Evolutionary conservation across 2,797 vertebrate genomes (phyloP).

Genomic region (Erpetoichthys calabaricus): DNA sequence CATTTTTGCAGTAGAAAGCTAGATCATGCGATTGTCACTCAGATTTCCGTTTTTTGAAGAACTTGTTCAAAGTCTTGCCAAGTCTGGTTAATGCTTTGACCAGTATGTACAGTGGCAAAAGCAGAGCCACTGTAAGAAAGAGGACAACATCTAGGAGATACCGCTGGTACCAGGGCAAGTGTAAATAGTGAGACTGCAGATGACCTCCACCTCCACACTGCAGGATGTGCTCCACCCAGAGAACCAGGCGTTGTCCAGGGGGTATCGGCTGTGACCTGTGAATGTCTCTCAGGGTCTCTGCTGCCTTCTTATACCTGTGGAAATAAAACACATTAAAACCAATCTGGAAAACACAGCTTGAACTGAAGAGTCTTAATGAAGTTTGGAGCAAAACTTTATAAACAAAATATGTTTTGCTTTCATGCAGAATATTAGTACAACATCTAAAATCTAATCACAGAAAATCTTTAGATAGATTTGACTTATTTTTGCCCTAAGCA

Average conservation of each 20-base stretch:
- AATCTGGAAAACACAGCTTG: too few relatives aligned
- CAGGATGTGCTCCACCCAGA: constrained; percentile 49
- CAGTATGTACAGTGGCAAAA: constrained; percentile 11
- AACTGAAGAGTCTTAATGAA: too few relatives aligned
- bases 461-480: too few relatives aligned
- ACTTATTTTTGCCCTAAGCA: too few relatives aligned
- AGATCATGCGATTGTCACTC: background rate
- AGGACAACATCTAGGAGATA: constrained; percentile 39
- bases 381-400: too few relatives aligned
- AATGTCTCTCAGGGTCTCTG: constrained; percentile 33
- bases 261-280: constrained; percentile 39
- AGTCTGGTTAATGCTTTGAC: background rate
- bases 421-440: too few relatives aligned
- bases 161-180: constrained; percentile 43
- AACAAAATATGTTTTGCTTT: too few relatives aligned
- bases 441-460: too few relatives aligned
- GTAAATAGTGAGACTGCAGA: constrained; percentile 32
- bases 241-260: constrained; percentile 32
- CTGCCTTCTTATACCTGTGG: constrained; percentile 45
- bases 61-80: too few relatives aligned
- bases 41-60: background rate
- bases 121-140: constrained; percentile 24
- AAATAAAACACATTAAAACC: background rate
- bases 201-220: constrained; percentile 34
- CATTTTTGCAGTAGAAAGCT: too few relatives aligned